Conservation (phyloP, 2,888 invertebrate species). For the Heliconius ethilla region DNA sequence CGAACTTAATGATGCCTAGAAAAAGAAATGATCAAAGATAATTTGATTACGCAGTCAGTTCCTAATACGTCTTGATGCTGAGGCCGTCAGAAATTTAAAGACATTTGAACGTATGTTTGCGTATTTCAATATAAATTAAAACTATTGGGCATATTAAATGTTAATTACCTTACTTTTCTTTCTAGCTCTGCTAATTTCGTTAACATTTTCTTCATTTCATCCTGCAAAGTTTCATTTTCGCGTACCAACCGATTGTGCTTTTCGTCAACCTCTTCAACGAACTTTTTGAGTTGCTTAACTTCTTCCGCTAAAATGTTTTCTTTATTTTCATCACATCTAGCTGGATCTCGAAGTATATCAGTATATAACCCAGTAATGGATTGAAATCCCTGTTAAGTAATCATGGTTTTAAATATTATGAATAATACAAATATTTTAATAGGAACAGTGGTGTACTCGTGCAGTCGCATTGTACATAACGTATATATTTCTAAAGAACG, state of each 20-base stretch:
- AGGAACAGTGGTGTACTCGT: background rate
- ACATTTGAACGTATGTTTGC: background rate
- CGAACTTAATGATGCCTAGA: too few relatives aligned
- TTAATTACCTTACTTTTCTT: constrained; percentile 66
- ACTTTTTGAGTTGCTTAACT: constrained; percentile 56
- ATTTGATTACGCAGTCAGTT: too few relatives aligned
- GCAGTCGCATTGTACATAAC: background rate
- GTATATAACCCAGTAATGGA: constrained; percentile 69
- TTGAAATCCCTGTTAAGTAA: constrained; percentile 62
- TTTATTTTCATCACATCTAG: constrained; percentile 48
- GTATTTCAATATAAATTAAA: background rate
- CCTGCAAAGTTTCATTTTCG: constrained; percentile 64
- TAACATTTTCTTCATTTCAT: constrained; percentile 64
- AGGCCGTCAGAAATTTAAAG: too few relatives aligned
- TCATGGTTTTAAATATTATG: background rate
- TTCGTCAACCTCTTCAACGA: constrained; percentile 60
- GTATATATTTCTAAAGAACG: background rate
- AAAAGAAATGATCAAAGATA: too few relatives aligned
- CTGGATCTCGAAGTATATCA: constrained; percentile 62
- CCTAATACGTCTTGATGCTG: too few relatives aligned
- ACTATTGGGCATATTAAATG: constrained; percentile 13
- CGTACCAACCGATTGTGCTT: constrained; percentile 59
- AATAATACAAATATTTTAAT: background rate
- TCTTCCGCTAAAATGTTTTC: constrained; percentile 51
- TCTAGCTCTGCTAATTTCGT: constrained; percentile 67